Evolutionary conservation across 2,113 vertebrate genomes (phyloP), one percentile per base, ranked within the genome.

Genomic region (Notothenia coriiceps): DNA sequence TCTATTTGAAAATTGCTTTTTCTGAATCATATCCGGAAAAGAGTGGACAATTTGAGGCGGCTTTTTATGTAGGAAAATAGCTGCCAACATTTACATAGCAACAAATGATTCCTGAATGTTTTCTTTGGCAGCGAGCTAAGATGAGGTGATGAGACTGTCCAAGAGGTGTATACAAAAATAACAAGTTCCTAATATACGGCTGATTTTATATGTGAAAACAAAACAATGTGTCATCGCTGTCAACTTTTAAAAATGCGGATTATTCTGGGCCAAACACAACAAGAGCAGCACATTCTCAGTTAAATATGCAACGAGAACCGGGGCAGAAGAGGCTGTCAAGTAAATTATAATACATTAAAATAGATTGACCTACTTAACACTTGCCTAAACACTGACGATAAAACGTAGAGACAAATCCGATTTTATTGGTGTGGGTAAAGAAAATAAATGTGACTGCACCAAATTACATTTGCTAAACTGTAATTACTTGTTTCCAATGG

Each of bases 1-100:
- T 86, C 74, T 72, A 62, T 90, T 81, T 77, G 65, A 75, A 84
- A 83, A 86, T 76, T 33, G 54, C 46, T 20, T 80, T 85, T 74
- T 73, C 67, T 33, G 56, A 66, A 54, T 84, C 71, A 54, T 54
- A 60, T 83, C 65, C 47, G 65, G 25, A 35, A 71, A 29, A 52
- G 7, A 43, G 43, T 9, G 10, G 1, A 60, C 55, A 75, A 17
- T 22, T 6, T 0, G 6, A 9, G 8, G 25, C 14, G 55, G 50
- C 70, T 56, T 73, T 71, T 79, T 74, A 52, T 29, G 43, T 14
- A 43, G 64, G 60, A 78, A 74, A 87, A 70, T 44, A 55, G 13
- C 71, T 70, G 57, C 52, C 18, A 40, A 61, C 73, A 83, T 86
- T 65, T 22, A 76, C 80, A 82, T 79, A 57, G 64, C 46, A 74